phyloP scores from a whole-genome alignment of 2,797 vertebrate species.

The Garrulus glandarius region DNA sequence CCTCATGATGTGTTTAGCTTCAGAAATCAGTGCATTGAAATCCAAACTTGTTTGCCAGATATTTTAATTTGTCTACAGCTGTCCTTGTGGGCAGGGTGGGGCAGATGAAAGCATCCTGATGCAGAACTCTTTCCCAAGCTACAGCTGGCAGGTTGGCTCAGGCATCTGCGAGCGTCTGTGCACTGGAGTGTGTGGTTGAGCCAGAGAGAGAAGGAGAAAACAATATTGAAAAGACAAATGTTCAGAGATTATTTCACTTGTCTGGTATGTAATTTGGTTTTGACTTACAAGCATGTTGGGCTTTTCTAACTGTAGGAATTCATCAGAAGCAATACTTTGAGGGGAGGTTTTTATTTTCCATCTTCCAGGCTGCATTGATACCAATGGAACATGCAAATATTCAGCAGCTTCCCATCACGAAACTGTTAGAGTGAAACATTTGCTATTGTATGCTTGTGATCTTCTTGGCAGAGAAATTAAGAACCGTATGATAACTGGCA shows the following conservation, averaged over 20 bases:
- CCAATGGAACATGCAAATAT: neutral
- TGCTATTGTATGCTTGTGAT: neutral
- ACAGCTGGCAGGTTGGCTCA: slow-evolving; percentile 12
- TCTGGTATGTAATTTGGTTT: slow-evolving; percentile 34
- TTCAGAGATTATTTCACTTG: slow-evolving; percentile 29
- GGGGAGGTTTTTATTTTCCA: neutral
- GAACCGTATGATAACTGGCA: neutral
- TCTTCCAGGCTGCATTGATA: neutral
- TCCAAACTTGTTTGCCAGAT: slow-evolving; percentile 3
- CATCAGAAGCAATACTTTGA: neutral
- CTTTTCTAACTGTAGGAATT: slow-evolving; percentile 11
- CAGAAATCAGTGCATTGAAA: slow-evolving; percentile 12
- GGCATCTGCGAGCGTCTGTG: neutral
- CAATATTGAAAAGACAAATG: slow-evolving; percentile 2
- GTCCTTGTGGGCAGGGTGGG: slow-evolving; percentile 21
- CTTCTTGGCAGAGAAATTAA: slow-evolving; percentile 8
- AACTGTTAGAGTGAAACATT: neutral
- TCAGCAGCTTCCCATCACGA: neutral
- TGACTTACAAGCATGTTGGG: neutral
- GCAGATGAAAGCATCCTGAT: slow-evolving; percentile 24
- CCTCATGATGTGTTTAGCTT: neutral
- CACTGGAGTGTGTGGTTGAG: neutral
- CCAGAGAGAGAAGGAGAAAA: neutral
- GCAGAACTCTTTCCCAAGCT: slow-evolving; percentile 34
- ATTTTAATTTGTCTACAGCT: slow-evolving; percentile 47